Percentiles rank a stretch among this genome's conserved stretches.
phyloP scores from a whole-genome alignment of 2,113 vertebrate species.

The Melospiza melodia region DNA sequence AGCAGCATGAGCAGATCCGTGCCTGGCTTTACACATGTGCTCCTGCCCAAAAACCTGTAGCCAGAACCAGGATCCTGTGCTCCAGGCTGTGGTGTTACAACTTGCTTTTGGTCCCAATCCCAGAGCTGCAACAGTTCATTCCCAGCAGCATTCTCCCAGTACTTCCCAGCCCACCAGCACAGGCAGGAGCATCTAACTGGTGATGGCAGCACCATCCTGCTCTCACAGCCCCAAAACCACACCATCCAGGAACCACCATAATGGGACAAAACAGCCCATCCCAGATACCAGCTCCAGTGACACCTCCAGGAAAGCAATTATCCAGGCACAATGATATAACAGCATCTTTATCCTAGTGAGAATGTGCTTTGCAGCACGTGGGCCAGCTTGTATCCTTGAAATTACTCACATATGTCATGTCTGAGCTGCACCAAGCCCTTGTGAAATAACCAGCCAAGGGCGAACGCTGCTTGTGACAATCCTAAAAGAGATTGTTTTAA shows the following conservation, averaged over 20 bases:
- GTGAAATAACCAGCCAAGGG: not conserved
- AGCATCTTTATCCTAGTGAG: not conserved
- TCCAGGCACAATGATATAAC: not conserved
- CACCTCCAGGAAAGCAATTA: not conserved
- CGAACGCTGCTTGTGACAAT: fast-evolving
- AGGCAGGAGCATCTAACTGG: not conserved
- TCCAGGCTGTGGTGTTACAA: no score
- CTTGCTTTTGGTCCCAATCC: not conserved
- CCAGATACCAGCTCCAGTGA: not conserved
- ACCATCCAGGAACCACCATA: fast-evolving
- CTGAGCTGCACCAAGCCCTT: not conserved
- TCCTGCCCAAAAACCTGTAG: not conserved
- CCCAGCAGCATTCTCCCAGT: fast-evolving
- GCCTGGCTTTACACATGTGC: not conserved
- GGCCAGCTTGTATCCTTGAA: not conserved
- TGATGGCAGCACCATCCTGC: not conserved
- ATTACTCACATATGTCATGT: not conserved
- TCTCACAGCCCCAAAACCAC: not conserved
- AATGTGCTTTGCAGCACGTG: not conserved
- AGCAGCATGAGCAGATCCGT: fast-evolving
- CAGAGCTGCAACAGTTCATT: not conserved
- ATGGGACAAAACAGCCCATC: fast-evolving
- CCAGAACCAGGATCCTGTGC: not conserved
- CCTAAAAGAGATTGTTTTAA: not conserved
- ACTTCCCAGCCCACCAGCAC: not conserved